Evolutionary conservation across 2,888 invertebrate species (phyloP).

Genomic region (Erynnis tages): DNA sequence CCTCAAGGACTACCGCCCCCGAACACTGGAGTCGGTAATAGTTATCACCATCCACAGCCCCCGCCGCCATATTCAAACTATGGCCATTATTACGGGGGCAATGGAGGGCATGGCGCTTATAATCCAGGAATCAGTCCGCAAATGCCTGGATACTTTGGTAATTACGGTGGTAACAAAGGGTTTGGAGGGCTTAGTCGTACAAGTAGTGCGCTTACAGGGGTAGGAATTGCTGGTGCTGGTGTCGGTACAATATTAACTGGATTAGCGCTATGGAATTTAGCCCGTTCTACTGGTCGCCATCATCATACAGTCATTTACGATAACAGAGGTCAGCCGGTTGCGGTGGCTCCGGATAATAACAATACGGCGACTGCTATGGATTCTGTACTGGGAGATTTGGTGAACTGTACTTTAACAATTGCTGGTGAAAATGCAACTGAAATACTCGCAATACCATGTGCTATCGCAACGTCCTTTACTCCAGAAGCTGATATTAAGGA

Average conservation of each 20-base stretch:
- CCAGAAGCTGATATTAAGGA: conserved; percentile 70
- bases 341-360: conserved; percentile 65
- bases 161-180: conserved; percentile 51
- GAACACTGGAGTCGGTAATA: conserved; percentile 52
- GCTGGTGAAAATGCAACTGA: conserved; percentile 63
- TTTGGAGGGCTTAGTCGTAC: conserved; percentile 60
- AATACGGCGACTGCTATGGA: conserved; percentile 53
- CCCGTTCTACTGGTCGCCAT: conserved; percentile 65
- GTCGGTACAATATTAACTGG: conserved; percentile 74
- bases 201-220: conserved; percentile 61
- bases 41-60: conserved; percentile 52
- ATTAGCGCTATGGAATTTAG: conserved; percentile 75
- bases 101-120: conserved; percentile 48
- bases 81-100: conserved; percentile 42
- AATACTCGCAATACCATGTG: conserved; percentile 73
- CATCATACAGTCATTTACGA: conserved; percentile 75
- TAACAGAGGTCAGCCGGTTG: conserved; percentile 71
- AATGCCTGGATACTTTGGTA: conserved; percentile 70
- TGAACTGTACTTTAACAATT: conserved; percentile 73
- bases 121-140: conserved; percentile 52
- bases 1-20: conserved; percentile 62
- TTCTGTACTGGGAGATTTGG: conserved; percentile 66
- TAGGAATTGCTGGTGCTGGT: conserved; percentile 73
- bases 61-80: conserved; percentile 58
- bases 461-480: conserved; percentile 75